A percentile compares a stretch with the other conserved stretches of the same genome.
phyloP scores from a whole-genome alignment of 2,888 invertebrate genomes.

The Acronicta psi region DNA sequence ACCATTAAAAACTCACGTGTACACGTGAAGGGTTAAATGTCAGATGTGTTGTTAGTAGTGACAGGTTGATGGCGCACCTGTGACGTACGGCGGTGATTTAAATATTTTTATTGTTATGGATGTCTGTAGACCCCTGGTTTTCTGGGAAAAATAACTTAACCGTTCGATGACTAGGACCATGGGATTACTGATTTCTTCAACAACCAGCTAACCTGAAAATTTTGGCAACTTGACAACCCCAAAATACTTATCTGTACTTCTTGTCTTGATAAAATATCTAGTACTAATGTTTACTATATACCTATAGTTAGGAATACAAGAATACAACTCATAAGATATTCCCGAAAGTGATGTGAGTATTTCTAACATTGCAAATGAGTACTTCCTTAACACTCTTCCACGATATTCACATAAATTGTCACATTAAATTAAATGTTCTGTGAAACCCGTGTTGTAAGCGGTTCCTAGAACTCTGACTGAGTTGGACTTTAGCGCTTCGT shows the following conservation, averaged over 20 bases:
- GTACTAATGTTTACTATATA: no score
- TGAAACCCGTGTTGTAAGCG: slow-evolving; percentile 20
- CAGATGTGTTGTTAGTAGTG: slow-evolving; percentile 6
- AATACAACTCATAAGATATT: neutral
- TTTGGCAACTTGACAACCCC: no score
- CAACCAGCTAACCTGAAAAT: no score
- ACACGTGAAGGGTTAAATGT: slow-evolving; percentile 23
- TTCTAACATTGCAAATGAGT: neutral
- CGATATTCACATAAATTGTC: slow-evolving; percentile 31
- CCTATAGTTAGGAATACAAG: no score
- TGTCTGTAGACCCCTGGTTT: neutral
- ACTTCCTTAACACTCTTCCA: slow-evolving; percentile 24
- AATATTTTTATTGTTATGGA: neutral
- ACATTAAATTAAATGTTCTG: slow-evolving; percentile 38
- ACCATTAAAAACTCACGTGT: slow-evolving; percentile 19
- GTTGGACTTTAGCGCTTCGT: slow-evolving; percentile 16
- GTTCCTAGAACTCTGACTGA: slow-evolving; percentile 32
- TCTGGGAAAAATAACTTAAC: no score
- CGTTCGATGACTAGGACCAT: no score
- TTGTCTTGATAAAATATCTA: no score
- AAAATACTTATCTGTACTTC: no score
- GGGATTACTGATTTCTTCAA: no score
- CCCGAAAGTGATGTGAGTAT: neutral
- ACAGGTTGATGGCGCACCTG: slow-evolving; percentile 20
- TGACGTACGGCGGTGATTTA: neutral